Conservation (phyloP, 1,140 invertebrate genomes). For the Ceratosolen fusciceps region DNA sequence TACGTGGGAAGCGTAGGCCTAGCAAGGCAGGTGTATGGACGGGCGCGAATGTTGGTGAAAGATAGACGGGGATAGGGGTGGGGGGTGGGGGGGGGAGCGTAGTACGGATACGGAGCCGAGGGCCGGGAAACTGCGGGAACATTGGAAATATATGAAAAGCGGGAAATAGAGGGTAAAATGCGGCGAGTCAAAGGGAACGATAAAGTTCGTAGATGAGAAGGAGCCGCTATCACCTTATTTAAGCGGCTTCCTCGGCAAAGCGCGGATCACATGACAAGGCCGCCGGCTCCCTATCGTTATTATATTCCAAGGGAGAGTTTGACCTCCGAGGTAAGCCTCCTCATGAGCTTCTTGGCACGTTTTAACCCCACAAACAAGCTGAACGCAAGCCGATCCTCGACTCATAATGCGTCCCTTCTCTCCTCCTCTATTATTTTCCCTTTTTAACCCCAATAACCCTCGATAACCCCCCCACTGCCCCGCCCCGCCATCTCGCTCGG, state of each 20-base stretch:
- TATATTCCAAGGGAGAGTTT: constrained; percentile 41
- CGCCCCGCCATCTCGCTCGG: too few species aligned
- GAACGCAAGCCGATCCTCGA: constrained; percentile 34
- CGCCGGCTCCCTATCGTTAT: constrained; percentile 27
- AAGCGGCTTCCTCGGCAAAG: constrained; percentile 39
- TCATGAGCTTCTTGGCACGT: constrained; percentile 43
- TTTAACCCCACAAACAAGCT: constrained; percentile 43
- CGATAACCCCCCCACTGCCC: too few species aligned
- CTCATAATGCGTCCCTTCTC: constrained; percentile 16
- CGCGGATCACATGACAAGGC: constrained; percentile 33
- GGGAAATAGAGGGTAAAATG: background rate
- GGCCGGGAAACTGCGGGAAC: background rate
- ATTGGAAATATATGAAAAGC: constrained; percentile 35
- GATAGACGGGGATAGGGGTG: background rate
- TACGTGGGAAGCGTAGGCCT: background rate
- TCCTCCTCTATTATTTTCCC: background rate
- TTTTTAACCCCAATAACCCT: background rate
- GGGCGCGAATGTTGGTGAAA: background rate
- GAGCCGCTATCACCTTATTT: constrained; percentile 32
- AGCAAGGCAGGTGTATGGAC: background rate
- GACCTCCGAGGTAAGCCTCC: constrained; percentile 39
- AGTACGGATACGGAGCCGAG: constrained; percentile 2
- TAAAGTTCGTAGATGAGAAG: background rate
- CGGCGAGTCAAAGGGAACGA: constrained; percentile 13
- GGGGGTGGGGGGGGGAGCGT: too few species aligned